These are phyloP conservation scores for Ephestia elutella DNA, from an alignment of 1,140 invertebrate genomes.

Conservation along the genomic window DNA sequence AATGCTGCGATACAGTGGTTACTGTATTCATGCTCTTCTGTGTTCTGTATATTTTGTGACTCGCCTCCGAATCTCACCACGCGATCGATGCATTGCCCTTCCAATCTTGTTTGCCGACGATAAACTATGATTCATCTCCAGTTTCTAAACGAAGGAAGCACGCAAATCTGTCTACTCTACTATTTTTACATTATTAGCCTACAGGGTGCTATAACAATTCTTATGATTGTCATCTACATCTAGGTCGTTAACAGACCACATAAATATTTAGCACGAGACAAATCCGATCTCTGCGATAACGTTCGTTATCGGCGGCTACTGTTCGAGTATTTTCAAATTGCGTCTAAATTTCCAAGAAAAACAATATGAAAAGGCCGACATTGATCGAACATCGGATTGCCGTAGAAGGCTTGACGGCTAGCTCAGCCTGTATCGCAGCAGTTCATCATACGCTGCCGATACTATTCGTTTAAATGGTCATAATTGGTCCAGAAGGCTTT, in stretches of 20 bases:
- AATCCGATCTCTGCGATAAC: conserved; percentile 19
- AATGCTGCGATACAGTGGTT: too few species aligned
- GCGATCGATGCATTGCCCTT: conserved; percentile 32
- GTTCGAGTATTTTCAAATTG: conserved; percentile 38
- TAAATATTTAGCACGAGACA: conserved; percentile 26
- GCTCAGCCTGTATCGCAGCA: conserved; percentile 25
- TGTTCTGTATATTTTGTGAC: background rate
- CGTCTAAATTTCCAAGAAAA: conserved; percentile 56
- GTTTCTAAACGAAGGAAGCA: conserved; percentile 28
- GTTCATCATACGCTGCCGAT: conserved; percentile 46
- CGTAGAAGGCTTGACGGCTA: conserved; percentile 61
- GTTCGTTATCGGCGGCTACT: conserved; percentile 20
- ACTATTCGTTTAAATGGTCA: conserved; percentile 63
- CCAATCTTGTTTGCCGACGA: conserved; percentile 32
- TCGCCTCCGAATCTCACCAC: conserved; percentile 32
- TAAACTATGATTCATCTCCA: conserved; percentile 41
- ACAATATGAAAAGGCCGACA: conserved; percentile 55
- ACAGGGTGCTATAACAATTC: conserved; percentile 9
- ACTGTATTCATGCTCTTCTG: background rate
- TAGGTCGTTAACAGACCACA: conserved; percentile 17
- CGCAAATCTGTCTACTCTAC: background rate
- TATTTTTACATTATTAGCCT: conserved; percentile 18
- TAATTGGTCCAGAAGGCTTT: conserved; percentile 58
- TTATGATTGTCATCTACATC: conserved; percentile 20
- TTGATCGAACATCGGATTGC: conserved; percentile 58